phyloP scores from a whole-genome alignment of 1,140 invertebrate species.

The Drosophila nigrodunni region DNA sequence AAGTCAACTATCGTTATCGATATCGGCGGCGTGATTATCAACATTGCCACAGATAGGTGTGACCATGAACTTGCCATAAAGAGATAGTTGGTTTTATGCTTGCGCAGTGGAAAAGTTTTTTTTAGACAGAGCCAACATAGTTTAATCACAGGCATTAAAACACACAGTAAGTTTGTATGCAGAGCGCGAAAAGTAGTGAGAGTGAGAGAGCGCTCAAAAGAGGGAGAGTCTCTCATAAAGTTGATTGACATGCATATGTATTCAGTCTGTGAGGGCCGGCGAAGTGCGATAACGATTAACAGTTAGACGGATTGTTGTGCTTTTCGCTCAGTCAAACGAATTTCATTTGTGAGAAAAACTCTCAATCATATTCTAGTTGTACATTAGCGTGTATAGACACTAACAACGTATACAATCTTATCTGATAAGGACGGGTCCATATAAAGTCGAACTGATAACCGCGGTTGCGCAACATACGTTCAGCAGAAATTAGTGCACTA shows the following conservation, averaged over 20 bases:
- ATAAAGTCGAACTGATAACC: slow-evolving; percentile 52
- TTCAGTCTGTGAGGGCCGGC: slow-evolving; percentile 14
- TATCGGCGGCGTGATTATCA: slow-evolving; percentile 16
- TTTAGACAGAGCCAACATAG: slow-evolving; percentile 28
- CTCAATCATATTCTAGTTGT: slow-evolving; percentile 1
- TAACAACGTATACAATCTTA: slow-evolving; percentile 49
- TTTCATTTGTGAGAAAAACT: slow-evolving; percentile 25
- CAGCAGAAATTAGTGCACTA: slow-evolving; percentile 36
- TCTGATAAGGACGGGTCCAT: slow-evolving; percentile 34
- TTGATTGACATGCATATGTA: slow-evolving; percentile 40
- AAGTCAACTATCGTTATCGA: slow-evolving; percentile 57
- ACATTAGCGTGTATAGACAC: slow-evolving; percentile 27
- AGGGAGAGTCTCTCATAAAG: slow-evolving; percentile 8
- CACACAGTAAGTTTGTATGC: not conserved
- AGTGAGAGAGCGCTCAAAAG: not conserved
- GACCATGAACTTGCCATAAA: slow-evolving; percentile 61
- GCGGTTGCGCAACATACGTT: slow-evolving; percentile 65
- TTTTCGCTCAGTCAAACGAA: slow-evolving; percentile 12
- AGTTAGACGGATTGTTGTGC: slow-evolving; percentile 19
- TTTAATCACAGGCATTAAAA: slow-evolving; percentile 17
- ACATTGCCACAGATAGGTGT: slow-evolving; percentile 20
- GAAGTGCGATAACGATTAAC: slow-evolving; percentile 69
- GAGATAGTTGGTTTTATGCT: slow-evolving; percentile 11
- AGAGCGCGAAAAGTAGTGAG: slow-evolving; percentile 1
- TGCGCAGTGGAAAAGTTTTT: slow-evolving; percentile 51